A percentile compares a stretch with the other conserved stretches of the same genome.
phyloP scores from a whole-genome alignment of 2,797 vertebrate species.

The Gadopsis bispinosus region DNA sequence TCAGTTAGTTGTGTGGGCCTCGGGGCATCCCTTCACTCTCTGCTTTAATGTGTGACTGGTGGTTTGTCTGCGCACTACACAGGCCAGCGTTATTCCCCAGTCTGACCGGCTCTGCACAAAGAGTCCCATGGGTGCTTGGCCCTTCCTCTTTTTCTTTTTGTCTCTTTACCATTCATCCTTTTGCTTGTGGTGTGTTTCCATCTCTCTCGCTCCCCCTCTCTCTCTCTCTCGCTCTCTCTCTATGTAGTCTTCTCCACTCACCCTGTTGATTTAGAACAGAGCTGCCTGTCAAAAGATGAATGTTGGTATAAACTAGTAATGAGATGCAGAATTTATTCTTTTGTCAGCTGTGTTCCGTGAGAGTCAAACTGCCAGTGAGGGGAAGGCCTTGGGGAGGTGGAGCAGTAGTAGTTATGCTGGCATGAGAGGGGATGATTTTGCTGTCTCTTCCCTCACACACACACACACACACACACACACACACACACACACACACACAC shows the following conservation, averaged over 20 bases:
- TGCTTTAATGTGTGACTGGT: constrained; percentile 49
- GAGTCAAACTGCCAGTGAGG: constrained; percentile 35
- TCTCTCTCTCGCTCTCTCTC: neutral
- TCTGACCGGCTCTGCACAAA: constrained; percentile 29
- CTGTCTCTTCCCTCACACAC: neutral
- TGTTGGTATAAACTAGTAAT: constrained; percentile 37
- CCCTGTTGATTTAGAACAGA: constrained; percentile 27
- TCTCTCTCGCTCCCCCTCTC: constrained; percentile 3
- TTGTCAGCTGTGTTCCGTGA: constrained; percentile 34
- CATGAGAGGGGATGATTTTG: constrained; percentile 23
- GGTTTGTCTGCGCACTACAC: constrained; percentile 27
- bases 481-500: neutral
- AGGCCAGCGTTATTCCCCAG: constrained; percentile 22
- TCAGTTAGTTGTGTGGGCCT: constrained; percentile 35
- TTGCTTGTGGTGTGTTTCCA: constrained; percentile 29
- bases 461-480: neutral
- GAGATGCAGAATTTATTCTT: constrained; percentile 7
- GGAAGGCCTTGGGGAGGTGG: constrained; percentile 36
- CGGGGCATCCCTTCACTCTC: constrained; percentile 28
- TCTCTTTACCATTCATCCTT: constrained; percentile 27
- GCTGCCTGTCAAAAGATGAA: constrained; percentile 40
- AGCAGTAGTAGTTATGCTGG: constrained; percentile 26
- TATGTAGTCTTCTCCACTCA: neutral
- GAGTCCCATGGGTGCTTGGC: constrained; percentile 32
- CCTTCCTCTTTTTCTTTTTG: constrained; percentile 21